Conservation (phyloP, 2,797 vertebrate species). For the Lepus oiostolus region DNA sequence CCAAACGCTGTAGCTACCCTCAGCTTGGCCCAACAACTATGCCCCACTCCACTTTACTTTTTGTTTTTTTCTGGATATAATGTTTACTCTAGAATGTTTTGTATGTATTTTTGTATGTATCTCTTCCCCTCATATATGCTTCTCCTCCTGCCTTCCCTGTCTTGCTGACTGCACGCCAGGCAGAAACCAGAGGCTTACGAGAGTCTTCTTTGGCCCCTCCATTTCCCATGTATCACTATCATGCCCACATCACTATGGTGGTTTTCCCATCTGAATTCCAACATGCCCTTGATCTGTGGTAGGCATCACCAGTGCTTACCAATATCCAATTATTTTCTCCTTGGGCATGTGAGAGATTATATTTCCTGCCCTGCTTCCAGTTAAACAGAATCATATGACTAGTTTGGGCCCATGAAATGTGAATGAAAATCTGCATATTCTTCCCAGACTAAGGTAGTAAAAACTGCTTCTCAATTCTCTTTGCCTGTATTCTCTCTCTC, state of each 20-base stretch:
- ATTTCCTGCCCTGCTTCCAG: not conserved
- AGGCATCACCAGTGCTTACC: not conserved
- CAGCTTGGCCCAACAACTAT: not conserved
- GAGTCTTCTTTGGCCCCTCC: not conserved
- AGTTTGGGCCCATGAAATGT: slow-evolving; percentile 7
- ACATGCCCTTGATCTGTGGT: not conserved
- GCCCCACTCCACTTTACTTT: not conserved
- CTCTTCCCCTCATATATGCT: not conserved
- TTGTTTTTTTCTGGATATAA: not conserved
- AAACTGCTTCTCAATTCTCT: not conserved
- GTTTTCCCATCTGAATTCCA: not conserved
- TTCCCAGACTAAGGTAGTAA: not conserved
- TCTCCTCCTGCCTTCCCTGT: not conserved
- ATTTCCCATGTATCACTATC: not conserved
- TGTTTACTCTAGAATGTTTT: not conserved
- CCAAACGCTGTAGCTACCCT: not conserved
- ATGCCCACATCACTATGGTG: not conserved
- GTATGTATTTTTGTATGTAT: not conserved
- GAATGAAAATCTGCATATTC: not conserved
- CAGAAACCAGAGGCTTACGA: slow-evolving; percentile 16
- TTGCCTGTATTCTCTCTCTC: slow-evolving; percentile 5
- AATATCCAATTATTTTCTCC: slow-evolving; percentile 5
- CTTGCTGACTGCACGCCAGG: not conserved
- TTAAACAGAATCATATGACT: not conserved
- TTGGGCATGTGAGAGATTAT: not conserved